These are phyloP conservation scores for Dolichopus griseipennis DNA, from an alignment of 2,888 invertebrate species.

Conservation along the genomic window DNA sequence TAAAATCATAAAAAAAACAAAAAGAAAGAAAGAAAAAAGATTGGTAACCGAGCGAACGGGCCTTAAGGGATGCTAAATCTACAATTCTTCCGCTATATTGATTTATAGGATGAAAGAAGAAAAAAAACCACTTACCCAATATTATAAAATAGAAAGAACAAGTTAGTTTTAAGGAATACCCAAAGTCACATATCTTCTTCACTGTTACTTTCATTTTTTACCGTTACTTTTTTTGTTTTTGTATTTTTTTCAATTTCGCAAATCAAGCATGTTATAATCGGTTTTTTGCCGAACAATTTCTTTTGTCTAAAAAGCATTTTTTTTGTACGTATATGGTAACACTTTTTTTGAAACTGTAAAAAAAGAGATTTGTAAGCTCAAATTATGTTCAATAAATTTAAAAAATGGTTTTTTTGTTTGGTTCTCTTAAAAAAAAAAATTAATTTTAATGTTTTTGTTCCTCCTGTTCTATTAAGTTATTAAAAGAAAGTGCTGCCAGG, in stretches of 20 bases:
- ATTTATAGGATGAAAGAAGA: background rate
- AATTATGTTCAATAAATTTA: background rate
- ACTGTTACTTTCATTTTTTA: no score
- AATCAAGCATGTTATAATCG: background rate
- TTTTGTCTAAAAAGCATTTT: background rate
- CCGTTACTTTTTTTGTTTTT: background rate
- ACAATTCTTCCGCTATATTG: conserved; percentile 2
- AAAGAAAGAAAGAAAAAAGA: background rate
- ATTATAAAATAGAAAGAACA: background rate
- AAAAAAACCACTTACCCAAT: background rate
- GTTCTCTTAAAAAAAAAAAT: no score
- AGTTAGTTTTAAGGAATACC: no score
- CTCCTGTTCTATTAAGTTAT: conserved; percentile 1
- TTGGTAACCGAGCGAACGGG: no score
- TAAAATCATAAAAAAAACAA: no score
- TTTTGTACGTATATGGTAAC: background rate
- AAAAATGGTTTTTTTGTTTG: no score
- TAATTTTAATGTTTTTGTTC: background rate
- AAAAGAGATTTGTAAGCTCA: no score
- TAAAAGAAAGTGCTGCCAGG: background rate
- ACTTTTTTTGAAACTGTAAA: no score
- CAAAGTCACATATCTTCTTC: no score
- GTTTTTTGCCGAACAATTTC: background rate
- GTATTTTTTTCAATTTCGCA: background rate
- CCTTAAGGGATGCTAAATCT: background rate